Base-by-base conservation (phyloP, 2,797 vertebrate species). In the Catostomus latipinnis region DNA sequence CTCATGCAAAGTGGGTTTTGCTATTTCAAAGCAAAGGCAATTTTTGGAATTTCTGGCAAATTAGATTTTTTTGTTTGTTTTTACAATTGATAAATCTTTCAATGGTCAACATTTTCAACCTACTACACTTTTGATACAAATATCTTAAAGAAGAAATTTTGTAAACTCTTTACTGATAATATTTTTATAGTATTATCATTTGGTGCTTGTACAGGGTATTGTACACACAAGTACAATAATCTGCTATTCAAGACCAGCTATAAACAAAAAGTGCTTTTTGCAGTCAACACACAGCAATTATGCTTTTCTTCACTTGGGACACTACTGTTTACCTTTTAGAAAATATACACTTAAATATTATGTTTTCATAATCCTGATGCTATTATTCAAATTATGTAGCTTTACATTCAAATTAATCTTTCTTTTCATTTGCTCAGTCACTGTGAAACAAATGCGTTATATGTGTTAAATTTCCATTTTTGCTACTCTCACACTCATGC, bases 131-230 rank as follows among this genome's bases (percentile, higher is more conserved):
- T 85, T 86, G 75, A 53, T 62, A 74, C 63, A 60, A 63, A 63
- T 66, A 54, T 76, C 80, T 83, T 83, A 57, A 81, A 66, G n/a
- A 61, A 34, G 53, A 84, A 72, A 57, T 84, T 76, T 71, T 75
- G 43, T 83, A 74, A 72, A 46, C 48, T 77, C 53, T 81, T 82
- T 75, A 70, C 69, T 76, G 57, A 67, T 78, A 81, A 61, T 61
- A 18, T 70, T 86, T 84, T 86, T 85, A 83, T 46, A 69, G 77
- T 72, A 66, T 77, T 82, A 82, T 75, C 76, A 89, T 80, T 91
- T 76, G 88, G 89, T 83, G 83, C 16, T 48, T 81, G 83, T 82
- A 88, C 89, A 90, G 87, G 89, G 86, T 91, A 85, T 77, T 85
- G 84, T 49, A 79, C 88, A 88, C 83, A 83, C 80, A 85, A 90